These are phyloP conservation scores for Sorex araneus DNA, from an alignment of 2,113 vertebrate species.

Conservation along the genomic window DNA sequence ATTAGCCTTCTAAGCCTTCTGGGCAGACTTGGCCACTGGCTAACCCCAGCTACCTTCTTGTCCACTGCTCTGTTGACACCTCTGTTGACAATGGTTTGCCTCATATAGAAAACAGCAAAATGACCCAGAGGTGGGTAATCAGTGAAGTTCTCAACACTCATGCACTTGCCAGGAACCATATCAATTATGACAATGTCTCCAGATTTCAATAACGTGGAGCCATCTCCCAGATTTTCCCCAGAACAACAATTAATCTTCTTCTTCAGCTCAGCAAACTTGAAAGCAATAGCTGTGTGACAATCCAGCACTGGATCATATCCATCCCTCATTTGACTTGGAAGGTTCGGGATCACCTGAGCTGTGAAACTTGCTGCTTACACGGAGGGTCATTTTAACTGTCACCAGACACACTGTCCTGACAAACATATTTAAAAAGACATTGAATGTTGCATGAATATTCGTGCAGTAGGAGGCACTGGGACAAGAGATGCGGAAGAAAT, in stretches of 20 bases:
- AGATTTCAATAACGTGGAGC: conserved; percentile 95
- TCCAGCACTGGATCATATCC: conserved; percentile 97
- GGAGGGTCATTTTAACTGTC: conserved; percentile 97
- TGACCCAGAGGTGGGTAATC: conserved; percentile 73
- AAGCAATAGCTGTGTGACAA: conserved; percentile 97
- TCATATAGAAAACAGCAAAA: conserved; percentile 97
- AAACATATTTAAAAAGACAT: too few relatives aligned
- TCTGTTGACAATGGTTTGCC: conserved; percentile 87
- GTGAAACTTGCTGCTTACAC: conserved; percentile 95
- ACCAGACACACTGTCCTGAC: conserved; percentile 96
- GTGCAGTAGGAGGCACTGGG: too few relatives aligned
- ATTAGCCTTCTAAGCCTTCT: too few relatives aligned
- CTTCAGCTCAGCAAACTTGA: conserved; percentile 96
- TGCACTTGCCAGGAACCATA: conserved; percentile 93
- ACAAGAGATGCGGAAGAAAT: too few relatives aligned
- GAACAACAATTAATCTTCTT: conserved; percentile 97
- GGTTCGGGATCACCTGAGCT: conserved; percentile 98
- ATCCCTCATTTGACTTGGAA: conserved; percentile 96
- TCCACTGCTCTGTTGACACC: too few relatives aligned
- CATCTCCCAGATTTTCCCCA: conserved; percentile 98
- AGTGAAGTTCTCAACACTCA: too few relatives aligned
- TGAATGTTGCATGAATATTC: too few relatives aligned
- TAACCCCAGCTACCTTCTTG: too few relatives aligned
- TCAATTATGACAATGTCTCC: conserved; percentile 97
- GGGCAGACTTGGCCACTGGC: too few relatives aligned